phyloP scores from a whole-genome alignment of 1,140 invertebrate genomes.

The Cydia fagiglandana region DNA sequence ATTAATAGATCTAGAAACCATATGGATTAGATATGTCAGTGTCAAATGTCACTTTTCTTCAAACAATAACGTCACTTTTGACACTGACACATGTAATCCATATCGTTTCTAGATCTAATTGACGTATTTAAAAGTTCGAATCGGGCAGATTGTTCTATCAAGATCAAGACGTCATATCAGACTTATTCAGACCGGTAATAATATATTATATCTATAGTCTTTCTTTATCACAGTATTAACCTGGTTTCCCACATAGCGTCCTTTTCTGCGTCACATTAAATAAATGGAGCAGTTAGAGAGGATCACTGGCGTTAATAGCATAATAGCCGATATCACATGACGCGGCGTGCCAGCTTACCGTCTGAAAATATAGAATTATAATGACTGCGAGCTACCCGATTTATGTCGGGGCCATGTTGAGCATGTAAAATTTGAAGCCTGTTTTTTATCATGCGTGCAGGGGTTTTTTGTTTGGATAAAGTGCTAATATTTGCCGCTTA shows the following conservation, averaged over 20 bases:
- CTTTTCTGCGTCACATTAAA: constrained; percentile 24
- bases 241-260: constrained; percentile 2
- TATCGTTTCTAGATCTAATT: no score
- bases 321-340: constrained; percentile 1
- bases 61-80: no score
- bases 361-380: background rate
- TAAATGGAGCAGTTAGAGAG: constrained; percentile 25
- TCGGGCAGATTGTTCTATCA: background rate
- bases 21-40: no score
- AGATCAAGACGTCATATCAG: background rate
- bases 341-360: no score
- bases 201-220: background rate
- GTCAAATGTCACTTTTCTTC: no score
- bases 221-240: constrained; percentile 19
- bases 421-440: background rate
- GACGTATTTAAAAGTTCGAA: no score
- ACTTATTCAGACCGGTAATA: background rate
- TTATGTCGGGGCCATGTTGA: background rate
- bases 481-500: background rate
- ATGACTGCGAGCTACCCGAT: background rate
- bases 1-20: no score
- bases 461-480: background rate
- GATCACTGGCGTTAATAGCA: background rate
- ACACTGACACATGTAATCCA: no score
- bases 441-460: background rate